Evolutionary conservation across 1,140 invertebrate species (phyloP), one percentile per base, ranked within the genome.

Genomic region (Drosophila funebris): DNA sequence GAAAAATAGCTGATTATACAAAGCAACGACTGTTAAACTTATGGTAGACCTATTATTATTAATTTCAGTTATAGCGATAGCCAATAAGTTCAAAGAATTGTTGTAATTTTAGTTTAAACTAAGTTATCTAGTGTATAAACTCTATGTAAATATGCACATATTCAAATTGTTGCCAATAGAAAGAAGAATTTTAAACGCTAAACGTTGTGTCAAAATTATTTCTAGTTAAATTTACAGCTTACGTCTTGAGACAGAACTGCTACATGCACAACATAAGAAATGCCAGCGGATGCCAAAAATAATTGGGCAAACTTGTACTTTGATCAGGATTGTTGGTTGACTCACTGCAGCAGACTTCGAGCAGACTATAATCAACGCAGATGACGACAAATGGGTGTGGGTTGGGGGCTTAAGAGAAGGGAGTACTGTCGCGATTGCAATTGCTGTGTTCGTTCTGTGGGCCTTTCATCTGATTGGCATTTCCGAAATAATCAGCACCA

Each of bases 401-500:
- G 37, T 31, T 16, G 41, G 48, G 37, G 22, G 53, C 3, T 0
- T 1, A 11, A 27, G 20, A 9, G 18, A 18, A 22, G 60, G 18
- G 4, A 16, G 11, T n/a, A 58, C 39, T 52, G 33, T 56, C 18
- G 24, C 68, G 31, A 39, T 41, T 56, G 62, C 37, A 27, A 46
- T 41, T 69, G 44, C 63, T 52, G 54, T 52, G 54, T 44, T 53
- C 69, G 22, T 63, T 62, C 46, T 68, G 53, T 77, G 58, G 61
- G 71, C 70, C 82, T 88, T 83, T 88, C 83, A 88, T 88, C 76
- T 71, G 83, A 88, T 88, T 79, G 83, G 83, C 84, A 88, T 88
- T 88, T 88, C 83, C 82, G 84, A 88, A 88, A 78, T 78, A 83
- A 87, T 88, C 83, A 78, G 83, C 75, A 52, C 39, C 53, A 31